These are phyloP conservation scores for Frankliniella fusca DNA, from an alignment of 2,888 invertebrate species.

Conservation along the genomic window DNA sequence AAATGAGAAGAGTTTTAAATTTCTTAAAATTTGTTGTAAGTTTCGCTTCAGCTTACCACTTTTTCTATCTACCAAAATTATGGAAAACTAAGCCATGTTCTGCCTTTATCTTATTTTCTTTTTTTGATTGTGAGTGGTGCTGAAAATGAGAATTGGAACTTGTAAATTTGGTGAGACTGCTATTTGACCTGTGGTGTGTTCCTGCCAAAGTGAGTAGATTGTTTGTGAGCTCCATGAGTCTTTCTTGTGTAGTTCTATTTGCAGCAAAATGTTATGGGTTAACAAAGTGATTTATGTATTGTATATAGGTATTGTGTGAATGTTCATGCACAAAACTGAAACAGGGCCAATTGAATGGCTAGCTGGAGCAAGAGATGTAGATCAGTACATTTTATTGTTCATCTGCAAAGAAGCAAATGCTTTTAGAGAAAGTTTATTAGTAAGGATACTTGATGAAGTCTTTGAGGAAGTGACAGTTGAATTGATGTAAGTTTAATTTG, in stretches of 20 bases:
- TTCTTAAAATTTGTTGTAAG: background rate
- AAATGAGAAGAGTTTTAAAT: background rate
- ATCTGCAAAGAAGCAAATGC: background rate
- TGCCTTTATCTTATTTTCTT: background rate
- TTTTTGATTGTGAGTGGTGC: background rate
- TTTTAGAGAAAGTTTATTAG: background rate
- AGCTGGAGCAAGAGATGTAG: background rate
- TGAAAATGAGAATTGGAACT: background rate
- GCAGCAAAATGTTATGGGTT: background rate
- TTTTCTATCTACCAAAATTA: background rate
- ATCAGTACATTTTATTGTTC: background rate
- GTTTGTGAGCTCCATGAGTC: background rate
- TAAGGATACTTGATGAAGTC: background rate
- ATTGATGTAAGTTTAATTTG: background rate
- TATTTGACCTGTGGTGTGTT: background rate
- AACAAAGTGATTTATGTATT: background rate
- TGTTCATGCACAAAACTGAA: background rate
- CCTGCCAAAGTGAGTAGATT: background rate
- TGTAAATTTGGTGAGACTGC: conserved; percentile 8
- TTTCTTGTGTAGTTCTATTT: conserved; percentile 1
- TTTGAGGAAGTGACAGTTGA: background rate
- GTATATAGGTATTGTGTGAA: background rate
- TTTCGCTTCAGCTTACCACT: background rate
- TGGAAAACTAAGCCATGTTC: background rate
- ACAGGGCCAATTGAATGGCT: background rate